Evolutionary conservation across 30 jellyfish, hydroid and myxozoan genomes (phyloP), one percentile per base, ranked within the genome.

Genomic region (Turritopsis dohrnii): DNA sequence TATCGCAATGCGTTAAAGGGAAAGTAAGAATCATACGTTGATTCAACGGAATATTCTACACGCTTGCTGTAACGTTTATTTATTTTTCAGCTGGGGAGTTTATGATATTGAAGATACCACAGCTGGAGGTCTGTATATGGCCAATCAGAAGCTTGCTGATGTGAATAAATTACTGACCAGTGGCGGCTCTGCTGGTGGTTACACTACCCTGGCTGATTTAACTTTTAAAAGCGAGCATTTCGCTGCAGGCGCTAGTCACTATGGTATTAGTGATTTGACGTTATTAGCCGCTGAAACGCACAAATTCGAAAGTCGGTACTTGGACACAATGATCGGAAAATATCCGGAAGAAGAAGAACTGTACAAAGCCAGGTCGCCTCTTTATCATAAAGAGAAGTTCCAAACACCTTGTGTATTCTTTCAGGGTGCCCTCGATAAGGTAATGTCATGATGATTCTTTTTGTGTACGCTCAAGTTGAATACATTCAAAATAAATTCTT

Each of bases 181-280:
- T 66, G 97, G 97, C 26, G 97, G 97, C 18, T 91, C 97, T 18
- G 96, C 97, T 22, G 97, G 97, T 1, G 97, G 97, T 71, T 91
- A 91, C 81, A 79, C 93, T 24, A 90, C 95, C 5, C 81, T 91
- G 23, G 89, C 96, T 21, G 81, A 90, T 29, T 75, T 91, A 25
- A 91, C 97, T 24, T 91, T 91, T 60, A 71, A 89, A 0, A 88
- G 84, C 28, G 41, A 74, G 54, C 88, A 83, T 21, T 91, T 91
- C 69, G 89, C 91, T 1, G 97, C 94, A 18, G 97, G 97, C 23
- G 89, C 96, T 19, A 86, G 96, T 76, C 90, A 91, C 79, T 91
- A 81, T 83, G 97, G 97, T 69, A 81, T 91, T 18, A 84, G 96
- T 74, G 94, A 91, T 26, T 22, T 91, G 21, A 76, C 80, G 1